phyloP scores from a whole-genome alignment of 2,888 invertebrate genomes.

The Euproctis similis region DNA sequence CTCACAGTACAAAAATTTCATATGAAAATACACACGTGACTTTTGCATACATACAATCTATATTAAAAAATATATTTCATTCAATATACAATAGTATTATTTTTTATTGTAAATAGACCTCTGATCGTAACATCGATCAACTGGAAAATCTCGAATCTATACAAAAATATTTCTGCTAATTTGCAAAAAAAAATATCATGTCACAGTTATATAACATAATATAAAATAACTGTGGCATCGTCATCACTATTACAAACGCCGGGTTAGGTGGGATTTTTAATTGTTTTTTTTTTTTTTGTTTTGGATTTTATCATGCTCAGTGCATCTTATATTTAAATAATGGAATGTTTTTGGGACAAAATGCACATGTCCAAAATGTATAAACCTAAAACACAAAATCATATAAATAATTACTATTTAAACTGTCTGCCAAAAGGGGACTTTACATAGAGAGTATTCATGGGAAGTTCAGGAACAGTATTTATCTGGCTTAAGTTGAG shows the following conservation, averaged over 20 bases:
- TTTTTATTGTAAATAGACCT: constrained; percentile 72
- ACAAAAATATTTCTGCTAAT: constrained; percentile 62
- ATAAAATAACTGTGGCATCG: too few relatives aligned
- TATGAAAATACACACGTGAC: constrained; percentile 72
- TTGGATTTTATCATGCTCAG: constrained; percentile 43
- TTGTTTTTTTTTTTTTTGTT: too few relatives aligned
- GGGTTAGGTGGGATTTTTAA: constrained; percentile 67
- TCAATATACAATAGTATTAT: constrained; percentile 63
- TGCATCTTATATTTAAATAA: too few relatives aligned
- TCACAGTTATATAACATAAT: too few relatives aligned
- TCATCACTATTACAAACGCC: constrained; percentile 41
- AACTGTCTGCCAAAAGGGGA: too few relatives aligned
- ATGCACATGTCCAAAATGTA: too few relatives aligned
- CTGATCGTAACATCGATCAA: constrained; percentile 37
- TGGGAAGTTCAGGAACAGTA: too few relatives aligned
- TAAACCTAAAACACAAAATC: too few relatives aligned
- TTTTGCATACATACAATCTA: constrained; percentile 69
- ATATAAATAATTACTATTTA: too few relatives aligned
- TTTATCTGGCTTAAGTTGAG: too few relatives aligned
- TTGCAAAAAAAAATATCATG: constrained; percentile 43
- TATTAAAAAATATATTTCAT: constrained; percentile 64
- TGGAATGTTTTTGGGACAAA: constrained; percentile 57
- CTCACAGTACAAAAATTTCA: constrained; percentile 63
- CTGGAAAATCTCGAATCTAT: constrained; percentile 57
- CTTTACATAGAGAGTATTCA: too few relatives aligned